Conservation (phyloP, 1,140 invertebrate genomes). For the Diachasmimorpha longicaudata region DNA sequence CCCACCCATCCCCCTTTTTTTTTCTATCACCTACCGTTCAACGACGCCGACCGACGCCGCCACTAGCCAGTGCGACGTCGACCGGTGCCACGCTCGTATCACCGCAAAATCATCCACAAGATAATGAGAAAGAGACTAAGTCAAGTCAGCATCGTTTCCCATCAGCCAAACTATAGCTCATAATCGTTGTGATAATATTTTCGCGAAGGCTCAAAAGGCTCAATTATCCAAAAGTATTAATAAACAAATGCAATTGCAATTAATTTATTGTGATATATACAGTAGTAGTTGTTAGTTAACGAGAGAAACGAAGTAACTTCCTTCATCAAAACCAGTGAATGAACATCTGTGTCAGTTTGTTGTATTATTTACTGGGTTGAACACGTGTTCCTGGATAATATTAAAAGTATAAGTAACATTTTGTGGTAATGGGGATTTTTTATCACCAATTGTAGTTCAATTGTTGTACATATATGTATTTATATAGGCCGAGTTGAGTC, state of each 20-base stretch:
- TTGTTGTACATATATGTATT: not conserved
- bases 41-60: conserved; percentile 14
- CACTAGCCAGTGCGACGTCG: conserved; percentile 28
- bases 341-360: conserved; percentile 27
- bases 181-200: not conserved
- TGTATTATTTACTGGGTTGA: not conserved
- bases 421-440: conserved; percentile 7
- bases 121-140: not conserved
- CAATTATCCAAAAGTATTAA: not conserved
- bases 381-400: conserved; percentile 3
- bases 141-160: no score
- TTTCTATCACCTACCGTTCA: not conserved
- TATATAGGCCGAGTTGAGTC: conserved; percentile 7
- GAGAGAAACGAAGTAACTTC: not conserved
- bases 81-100: conserved; percentile 20
- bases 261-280: not conserved
- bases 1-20: not conserved
- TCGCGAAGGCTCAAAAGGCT: not conserved
- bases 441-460: not conserved
- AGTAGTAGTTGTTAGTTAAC: not conserved
- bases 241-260: not conserved
- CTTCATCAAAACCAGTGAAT: conserved; percentile 10
- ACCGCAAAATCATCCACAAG: not conserved
- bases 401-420: conserved; percentile 2
- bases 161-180: not conserved